Conservation (phyloP, 2,113 vertebrate species). For the Syrrhaptes paradoxus region DNA sequence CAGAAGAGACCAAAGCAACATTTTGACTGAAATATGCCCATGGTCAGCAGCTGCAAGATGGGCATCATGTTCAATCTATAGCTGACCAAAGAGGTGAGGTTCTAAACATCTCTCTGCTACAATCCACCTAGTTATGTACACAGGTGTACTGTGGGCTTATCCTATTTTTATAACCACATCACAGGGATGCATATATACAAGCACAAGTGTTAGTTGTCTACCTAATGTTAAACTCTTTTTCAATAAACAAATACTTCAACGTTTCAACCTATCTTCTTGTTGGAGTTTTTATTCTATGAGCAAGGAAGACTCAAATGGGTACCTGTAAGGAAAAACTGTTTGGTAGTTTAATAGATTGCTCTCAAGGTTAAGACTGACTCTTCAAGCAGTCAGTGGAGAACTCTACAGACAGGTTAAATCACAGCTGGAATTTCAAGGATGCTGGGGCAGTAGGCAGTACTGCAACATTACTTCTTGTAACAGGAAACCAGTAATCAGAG, state of each 20-base stretch:
- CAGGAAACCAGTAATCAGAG: constrained; percentile 3
- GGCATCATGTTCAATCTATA: not conserved
- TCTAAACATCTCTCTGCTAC: not conserved
- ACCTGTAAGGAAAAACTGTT: not conserved
- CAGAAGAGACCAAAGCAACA: not conserved
- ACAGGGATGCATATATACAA: not conserved
- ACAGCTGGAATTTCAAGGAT: constrained; percentile 29
- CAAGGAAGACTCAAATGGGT: not conserved
- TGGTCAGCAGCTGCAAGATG: not conserved
- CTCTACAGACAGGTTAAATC: constrained; percentile 16
- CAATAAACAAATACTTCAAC: not conserved
- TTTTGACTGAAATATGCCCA: not conserved
- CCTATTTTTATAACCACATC: not conserved
- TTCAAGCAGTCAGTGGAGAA: not conserved
- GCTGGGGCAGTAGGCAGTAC: not conserved
- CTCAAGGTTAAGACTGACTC: constrained; percentile 18
- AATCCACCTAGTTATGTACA: not conserved
- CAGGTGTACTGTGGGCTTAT: not conserved
- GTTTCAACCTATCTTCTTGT: not conserved
- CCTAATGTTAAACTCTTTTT: not conserved
- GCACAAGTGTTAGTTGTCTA: not conserved
- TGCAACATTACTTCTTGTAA: not conserved
- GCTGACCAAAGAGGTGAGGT: not conserved
- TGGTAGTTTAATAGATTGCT: not conserved
- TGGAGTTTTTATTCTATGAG: not conserved